A percentile compares a stretch with the other conserved stretches of the same genome.
Evolutionary conservation across 1,140 invertebrate genomes (phyloP).

Genomic region (Saccostrea echinata): DNA sequence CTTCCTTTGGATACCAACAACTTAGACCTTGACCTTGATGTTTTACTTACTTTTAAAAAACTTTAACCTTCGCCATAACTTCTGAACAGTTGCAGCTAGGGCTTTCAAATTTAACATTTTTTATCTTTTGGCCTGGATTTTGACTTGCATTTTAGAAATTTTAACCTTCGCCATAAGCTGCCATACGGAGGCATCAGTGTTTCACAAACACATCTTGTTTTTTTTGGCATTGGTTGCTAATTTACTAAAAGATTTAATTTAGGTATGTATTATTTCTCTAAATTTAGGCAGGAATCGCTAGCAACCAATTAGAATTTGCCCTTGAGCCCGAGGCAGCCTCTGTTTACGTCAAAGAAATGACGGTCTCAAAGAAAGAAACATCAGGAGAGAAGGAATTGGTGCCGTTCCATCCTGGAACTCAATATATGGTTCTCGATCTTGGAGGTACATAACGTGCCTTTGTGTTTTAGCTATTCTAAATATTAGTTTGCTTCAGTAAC

Average conservation of each 20-base stretch:
- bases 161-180: too few relatives aligned
- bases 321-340: conserved; percentile 64
- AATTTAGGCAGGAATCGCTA: conserved; percentile 56
- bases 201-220: too few relatives aligned
- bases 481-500: background rate
- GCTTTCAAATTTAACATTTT: too few relatives aligned
- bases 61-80: too few relatives aligned
- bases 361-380: background rate
- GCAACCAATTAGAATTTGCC: conserved; percentile 53
- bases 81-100: too few relatives aligned
- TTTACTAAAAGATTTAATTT: background rate
- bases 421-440: conserved; percentile 35
- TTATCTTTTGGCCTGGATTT: too few relatives aligned
- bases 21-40: too few relatives aligned
- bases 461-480: background rate
- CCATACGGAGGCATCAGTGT: too few relatives aligned
- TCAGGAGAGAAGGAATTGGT: background rate
- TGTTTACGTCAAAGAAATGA: conserved; percentile 55
- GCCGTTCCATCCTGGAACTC: conserved; percentile 14
- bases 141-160: too few relatives aligned
- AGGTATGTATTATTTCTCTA: background rate
- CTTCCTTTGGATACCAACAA: too few relatives aligned
- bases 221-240: background rate
- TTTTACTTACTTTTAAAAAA: too few relatives aligned
- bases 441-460: background rate